Evolutionary conservation across 2,888 invertebrate genomes (phyloP).

Genomic region (Trichopoda pennipes): DNA sequence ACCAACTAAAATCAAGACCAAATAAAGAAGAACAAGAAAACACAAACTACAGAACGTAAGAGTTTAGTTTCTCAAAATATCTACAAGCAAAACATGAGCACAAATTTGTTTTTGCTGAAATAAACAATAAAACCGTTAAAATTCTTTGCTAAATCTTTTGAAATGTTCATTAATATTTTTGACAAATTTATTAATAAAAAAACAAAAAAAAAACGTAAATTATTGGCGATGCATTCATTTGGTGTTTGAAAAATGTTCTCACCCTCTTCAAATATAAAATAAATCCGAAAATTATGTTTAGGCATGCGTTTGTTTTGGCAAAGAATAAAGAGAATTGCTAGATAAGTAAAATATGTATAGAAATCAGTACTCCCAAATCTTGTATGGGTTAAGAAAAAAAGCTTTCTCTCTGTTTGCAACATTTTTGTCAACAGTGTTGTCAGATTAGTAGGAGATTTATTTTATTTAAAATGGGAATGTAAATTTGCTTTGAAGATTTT

Average conservation of each 20-base stretch:
- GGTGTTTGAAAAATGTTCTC: not conserved
- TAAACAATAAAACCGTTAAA: too few relatives aligned
- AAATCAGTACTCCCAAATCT: not conserved
- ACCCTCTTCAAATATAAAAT: not conserved
- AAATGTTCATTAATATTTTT: not conserved
- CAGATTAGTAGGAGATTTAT: too few relatives aligned
- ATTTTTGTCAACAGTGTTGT: too few relatives aligned
- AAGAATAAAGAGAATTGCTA: constrained; percentile 38
- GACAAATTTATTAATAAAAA: not conserved
- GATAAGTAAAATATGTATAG: not conserved
- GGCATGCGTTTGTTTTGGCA: not conserved
- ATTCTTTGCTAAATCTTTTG: not conserved
- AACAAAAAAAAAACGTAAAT: not conserved
- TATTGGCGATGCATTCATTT: not conserved
- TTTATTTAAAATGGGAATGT: too few relatives aligned
- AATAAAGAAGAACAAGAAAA: not conserved
- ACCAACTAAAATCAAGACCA: not conserved
- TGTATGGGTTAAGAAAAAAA: constrained; percentile 31
- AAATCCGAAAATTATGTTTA: not conserved
- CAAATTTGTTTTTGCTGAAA: too few relatives aligned
- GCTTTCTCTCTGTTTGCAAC: constrained; percentile 5
- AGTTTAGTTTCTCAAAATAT: too few relatives aligned
- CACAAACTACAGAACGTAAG: not conserved
- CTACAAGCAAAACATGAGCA: too few relatives aligned
- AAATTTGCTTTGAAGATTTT: too few relatives aligned